These are phyloP conservation scores for Melitaea cinxia DNA, from an alignment of 1,140 invertebrate species.

Conservation along the genomic window DNA sequence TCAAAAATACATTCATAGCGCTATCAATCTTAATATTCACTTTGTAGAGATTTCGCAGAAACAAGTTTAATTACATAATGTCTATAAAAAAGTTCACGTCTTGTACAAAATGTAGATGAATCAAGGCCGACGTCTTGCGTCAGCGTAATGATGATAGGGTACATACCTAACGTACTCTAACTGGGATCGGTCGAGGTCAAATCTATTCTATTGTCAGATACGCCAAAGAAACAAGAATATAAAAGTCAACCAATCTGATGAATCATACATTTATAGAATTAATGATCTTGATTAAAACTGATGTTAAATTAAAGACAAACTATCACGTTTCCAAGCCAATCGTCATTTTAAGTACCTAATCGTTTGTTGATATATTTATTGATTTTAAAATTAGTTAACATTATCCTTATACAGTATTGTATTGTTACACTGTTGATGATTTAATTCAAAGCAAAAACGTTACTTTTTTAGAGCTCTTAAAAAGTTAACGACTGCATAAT, in stretches of 20 bases:
- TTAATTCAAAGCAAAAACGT: slow-evolving; percentile 29
- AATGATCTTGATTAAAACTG: slow-evolving; percentile 9
- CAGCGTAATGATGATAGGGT: slow-evolving; percentile 54
- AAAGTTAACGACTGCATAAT: slow-evolving; percentile 31
- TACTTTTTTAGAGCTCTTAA: slow-evolving; percentile 18
- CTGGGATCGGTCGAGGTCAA: slow-evolving; percentile 64
- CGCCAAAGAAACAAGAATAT: slow-evolving; percentile 50
- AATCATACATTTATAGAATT: slow-evolving; percentile 40
- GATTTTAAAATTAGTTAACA: not conserved
- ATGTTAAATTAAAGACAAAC: slow-evolving; percentile 16
- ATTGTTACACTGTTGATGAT: slow-evolving; percentile 11
- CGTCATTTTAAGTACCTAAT: not conserved
- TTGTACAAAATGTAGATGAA: slow-evolving; percentile 29
- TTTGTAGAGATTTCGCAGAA: not conserved
- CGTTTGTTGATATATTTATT: not conserved
- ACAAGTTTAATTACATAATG: slow-evolving; percentile 25
- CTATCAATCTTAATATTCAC: too few relatives aligned
- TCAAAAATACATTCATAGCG: too few relatives aligned
- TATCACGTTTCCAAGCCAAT: not conserved
- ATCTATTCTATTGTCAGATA: slow-evolving; percentile 66
- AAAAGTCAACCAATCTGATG: slow-evolving; percentile 44
- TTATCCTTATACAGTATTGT: not conserved
- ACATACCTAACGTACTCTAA: slow-evolving; percentile 36
- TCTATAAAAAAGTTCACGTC: slow-evolving; percentile 26
- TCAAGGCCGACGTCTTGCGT: slow-evolving; percentile 52